Conservation (phyloP, 2,888 invertebrate species). For the Melanchra persicariae region DNA sequence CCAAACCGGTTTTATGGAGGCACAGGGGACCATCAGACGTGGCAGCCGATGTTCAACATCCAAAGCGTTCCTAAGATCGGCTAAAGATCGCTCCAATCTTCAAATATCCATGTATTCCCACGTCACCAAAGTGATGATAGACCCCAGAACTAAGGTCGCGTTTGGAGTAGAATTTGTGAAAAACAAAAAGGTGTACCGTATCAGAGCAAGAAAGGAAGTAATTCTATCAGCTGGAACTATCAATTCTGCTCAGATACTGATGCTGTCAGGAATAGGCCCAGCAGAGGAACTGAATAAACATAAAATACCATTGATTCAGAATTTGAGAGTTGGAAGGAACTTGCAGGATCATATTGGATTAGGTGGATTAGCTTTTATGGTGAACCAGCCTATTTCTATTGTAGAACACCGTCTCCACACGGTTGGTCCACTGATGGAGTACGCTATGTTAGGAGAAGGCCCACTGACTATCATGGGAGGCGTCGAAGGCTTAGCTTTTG, state of each 20-base stretch:
- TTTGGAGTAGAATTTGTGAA: slow-evolving; percentile 96
- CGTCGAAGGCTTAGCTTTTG: slow-evolving; percentile 97
- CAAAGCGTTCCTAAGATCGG: slow-evolving; percentile 96
- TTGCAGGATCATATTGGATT: slow-evolving; percentile 97
- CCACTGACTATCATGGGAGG: slow-evolving; percentile 97
- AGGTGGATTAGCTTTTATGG: slow-evolving; percentile 95
- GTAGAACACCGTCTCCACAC: slow-evolving; percentile 95
- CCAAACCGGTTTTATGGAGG: slow-evolving; percentile 97
- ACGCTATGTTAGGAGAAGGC: slow-evolving; percentile 95
- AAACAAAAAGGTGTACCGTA: slow-evolving; percentile 93
- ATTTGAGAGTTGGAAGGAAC: slow-evolving; percentile 96
- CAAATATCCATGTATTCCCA: slow-evolving; percentile 96
- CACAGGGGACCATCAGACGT: slow-evolving; percentile 94
- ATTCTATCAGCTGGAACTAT: slow-evolving; percentile 97
- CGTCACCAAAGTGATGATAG: slow-evolving; percentile 94
- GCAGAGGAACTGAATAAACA: slow-evolving; percentile 93
- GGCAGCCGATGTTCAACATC: slow-evolving; percentile 97
- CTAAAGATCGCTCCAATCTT: slow-evolving; percentile 94
- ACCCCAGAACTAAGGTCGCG: slow-evolving; percentile 93
- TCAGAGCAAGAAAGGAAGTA: slow-evolving; percentile 96
- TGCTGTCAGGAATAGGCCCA: slow-evolving; percentile 97
- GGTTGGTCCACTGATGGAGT: slow-evolving; percentile 95
- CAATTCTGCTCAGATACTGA: slow-evolving; percentile 97
- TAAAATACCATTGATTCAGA: slow-evolving; percentile 95
- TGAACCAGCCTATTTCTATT: slow-evolving; percentile 95